phyloP scores from a whole-genome alignment of 2,888 invertebrate genomes.

The Halocaridina rubra region DNA sequence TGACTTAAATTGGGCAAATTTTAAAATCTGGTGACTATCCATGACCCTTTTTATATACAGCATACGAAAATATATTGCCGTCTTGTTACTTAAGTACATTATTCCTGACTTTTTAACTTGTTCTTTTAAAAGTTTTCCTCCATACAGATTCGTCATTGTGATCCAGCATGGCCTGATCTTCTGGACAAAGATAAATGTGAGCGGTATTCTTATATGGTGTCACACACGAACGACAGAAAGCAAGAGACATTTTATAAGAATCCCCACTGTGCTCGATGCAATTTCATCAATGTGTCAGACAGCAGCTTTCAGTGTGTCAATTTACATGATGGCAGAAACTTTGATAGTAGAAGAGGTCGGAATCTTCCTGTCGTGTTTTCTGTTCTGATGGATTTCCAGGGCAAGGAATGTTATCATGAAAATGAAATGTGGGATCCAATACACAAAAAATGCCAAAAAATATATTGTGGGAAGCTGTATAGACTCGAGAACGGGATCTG shows the following conservation, averaged over 20 bases:
- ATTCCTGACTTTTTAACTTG: no score
- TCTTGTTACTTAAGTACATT: no score
- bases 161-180: conserved; percentile 53
- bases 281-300: conserved; percentile 57
- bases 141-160: conserved; percentile 51
- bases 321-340: not conserved
- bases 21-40: no score
- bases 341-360: not conserved
- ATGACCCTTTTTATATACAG: no score
- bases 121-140: no score
- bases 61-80: no score
- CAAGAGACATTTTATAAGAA: conserved; percentile 65
- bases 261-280: conserved; percentile 66
- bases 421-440: conserved; percentile 66
- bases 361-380: conserved; percentile 28
- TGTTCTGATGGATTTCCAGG: conserved; percentile 63
- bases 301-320: not conserved
- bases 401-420: conserved; percentile 8
- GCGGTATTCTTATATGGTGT: conserved; percentile 51
- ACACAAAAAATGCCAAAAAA: conserved; percentile 35
- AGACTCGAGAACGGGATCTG: conserved; percentile 60
- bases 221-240: not conserved
- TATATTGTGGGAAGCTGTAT: conserved; percentile 54
- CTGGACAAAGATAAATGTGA: conserved; percentile 59
- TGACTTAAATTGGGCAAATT: no score